Percentiles rank a stretch among this genome's conserved stretches.
phyloP scores from a whole-genome alignment of 1,140 invertebrate species.

The Paraescarpia echinospica region DNA sequence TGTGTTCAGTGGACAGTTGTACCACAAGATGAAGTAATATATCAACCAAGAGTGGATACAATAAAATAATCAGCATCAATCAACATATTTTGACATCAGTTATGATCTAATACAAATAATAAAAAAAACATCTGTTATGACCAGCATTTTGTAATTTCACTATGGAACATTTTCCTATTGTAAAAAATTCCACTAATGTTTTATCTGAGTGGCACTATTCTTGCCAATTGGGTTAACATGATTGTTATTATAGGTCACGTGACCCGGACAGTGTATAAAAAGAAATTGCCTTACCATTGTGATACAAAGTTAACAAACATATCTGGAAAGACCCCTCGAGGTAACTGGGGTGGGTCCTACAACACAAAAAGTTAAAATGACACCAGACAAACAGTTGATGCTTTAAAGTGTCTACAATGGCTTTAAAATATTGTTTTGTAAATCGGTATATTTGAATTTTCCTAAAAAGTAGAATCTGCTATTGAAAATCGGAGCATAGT shows the following conservation, averaged over 20 bases:
- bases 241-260: background rate
- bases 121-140: background rate
- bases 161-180: background rate
- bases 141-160: background rate
- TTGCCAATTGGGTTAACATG: background rate
- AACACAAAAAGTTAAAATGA: background rate
- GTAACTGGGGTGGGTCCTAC: slow-evolving; percentile 23
- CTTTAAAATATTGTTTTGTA: background rate
- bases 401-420: background rate
- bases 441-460: background rate
- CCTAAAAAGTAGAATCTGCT: background rate
- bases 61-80: too few relatives aligned
- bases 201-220: background rate
- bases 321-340: slow-evolving; percentile 7
- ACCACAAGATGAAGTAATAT: too few relatives aligned
- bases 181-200: background rate
- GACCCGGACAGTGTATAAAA: background rate
- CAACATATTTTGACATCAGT: background rate
- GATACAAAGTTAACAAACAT: slow-evolving; percentile 27
- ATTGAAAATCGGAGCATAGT: background rate
- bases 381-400: background rate
- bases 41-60: too few relatives aligned
- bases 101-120: background rate
- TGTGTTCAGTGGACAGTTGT: too few relatives aligned
- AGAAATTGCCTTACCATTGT: slow-evolving; percentile 15